Evolutionary conservation across 2,888 invertebrate genomes (phyloP), one percentile per base, ranked within the genome.

Genomic region (Agriopis aurantiaria): DNA sequence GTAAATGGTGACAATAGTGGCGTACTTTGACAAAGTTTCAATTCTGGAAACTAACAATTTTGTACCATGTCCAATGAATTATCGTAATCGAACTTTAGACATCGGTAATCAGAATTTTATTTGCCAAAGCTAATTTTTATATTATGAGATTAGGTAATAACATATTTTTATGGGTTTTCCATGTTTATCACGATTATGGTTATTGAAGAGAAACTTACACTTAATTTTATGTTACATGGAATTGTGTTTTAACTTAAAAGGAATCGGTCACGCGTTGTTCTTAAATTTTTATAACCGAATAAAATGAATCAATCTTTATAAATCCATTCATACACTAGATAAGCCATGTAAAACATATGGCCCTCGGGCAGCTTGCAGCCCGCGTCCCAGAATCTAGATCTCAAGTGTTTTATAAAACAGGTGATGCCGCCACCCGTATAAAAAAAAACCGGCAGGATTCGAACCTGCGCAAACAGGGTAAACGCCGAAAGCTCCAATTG

Each of bases 71-170:
- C 82, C 10, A 72, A 79, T 77, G 66, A 72, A 73, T 75, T 80
- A 79, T 78, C 67, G 73, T 76, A 74, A 64, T 64, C 66, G 72
- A 72, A 60, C 57, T 75, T 82, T 78, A 79, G 76, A 76, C 78
- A 79, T 80, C 71, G 71, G 80, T 83, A 83, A 83, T 78, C 75
- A 82, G 78, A 81, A 62, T 85, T 85, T 85, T 85, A 87, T 86
- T 78, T 79, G 80, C 82, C 86, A 85, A 82, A 77, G 81, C 86
- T 76, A 85, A 87, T 82, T 81, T 82, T 85, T 83, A 84, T 76
- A 77, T 79, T 80, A 79, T 73, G 69, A 80, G 72, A 77, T 78
- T 80, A 81, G 79, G 80, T 82, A 78, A 76, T 71, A 67, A 71
- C 66, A 73, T 64, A 70, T 74, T 79, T 81, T 81, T 79, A 81